Evolutionary conservation across 2,797 vertebrate species (phyloP).

Genomic region (Mus spretus): DNA sequence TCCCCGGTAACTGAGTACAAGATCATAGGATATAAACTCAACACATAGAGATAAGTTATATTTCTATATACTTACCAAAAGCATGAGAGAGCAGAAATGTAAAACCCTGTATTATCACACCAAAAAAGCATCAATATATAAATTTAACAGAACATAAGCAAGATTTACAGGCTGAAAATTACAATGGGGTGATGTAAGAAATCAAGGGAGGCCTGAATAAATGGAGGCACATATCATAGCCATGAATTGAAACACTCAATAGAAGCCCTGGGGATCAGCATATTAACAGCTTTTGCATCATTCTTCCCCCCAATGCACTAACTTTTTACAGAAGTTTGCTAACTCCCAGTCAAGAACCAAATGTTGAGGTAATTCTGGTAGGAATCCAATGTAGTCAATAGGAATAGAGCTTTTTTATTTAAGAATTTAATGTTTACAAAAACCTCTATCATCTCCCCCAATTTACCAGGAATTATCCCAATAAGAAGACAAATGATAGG

Average conservation of each 20-base stretch:
- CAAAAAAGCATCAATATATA: slow-evolving; percentile 1
- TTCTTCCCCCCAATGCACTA: slow-evolving; percentile 4
- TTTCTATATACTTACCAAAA: not conserved
- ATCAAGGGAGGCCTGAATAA: not conserved
- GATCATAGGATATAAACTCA: not conserved
- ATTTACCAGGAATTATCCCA: slow-evolving; percentile 10
- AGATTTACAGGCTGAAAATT: not conserved
- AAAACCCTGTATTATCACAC: not conserved
- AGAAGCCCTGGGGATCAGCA: slow-evolving; percentile 14
- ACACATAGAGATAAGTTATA: not conserved
- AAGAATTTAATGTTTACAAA: slow-evolving; percentile 41
- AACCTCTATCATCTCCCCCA: not conserved
- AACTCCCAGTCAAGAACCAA: slow-evolving; percentile 27
- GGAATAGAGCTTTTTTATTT: slow-evolving; percentile 44
- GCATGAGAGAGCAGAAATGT: not conserved
- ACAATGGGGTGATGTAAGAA: not conserved
- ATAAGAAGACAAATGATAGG: slow-evolving; percentile 59
- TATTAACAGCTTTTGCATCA: not conserved
- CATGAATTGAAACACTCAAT: not conserved
- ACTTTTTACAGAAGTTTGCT: slow-evolving; percentile 35
- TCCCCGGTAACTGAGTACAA: not conserved
- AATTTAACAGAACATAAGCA: slow-evolving; percentile 6
- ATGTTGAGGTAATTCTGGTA: slow-evolving; percentile 49
- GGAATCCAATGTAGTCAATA: slow-evolving; percentile 45
- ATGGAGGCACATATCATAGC: not conserved